phyloP scores from a whole-genome alignment of 2,888 invertebrate genomes.

The Limnephilus auricula region DNA sequence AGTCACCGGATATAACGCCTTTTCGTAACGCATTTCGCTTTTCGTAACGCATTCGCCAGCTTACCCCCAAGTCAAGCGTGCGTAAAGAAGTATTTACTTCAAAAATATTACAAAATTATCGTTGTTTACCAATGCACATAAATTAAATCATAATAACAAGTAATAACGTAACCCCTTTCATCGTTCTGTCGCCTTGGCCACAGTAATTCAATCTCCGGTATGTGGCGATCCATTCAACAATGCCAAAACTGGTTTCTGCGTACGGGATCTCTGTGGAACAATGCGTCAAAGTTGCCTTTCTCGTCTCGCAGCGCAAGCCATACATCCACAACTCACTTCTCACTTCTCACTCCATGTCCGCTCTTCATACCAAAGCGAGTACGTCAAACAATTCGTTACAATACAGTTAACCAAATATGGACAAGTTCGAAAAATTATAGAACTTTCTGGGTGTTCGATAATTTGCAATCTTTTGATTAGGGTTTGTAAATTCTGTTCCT shows the following conservation, averaged over 20 bases:
- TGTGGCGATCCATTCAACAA: conserved; percentile 14
- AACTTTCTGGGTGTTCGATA: background rate
- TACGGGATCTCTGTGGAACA: conserved; percentile 26
- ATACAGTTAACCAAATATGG: background rate
- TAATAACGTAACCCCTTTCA: background rate
- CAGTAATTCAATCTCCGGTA: conserved; percentile 2
- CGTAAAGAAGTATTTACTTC: too few relatives aligned
- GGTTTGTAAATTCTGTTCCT: too few relatives aligned
- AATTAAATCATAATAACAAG: background rate
- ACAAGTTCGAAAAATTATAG: background rate
- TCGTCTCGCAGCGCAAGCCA: background rate
- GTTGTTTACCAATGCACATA: background rate
- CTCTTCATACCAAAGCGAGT: background rate
- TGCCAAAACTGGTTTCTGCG: conserved; percentile 7
- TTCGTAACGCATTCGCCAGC: too few relatives aligned
- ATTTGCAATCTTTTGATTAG: too few relatives aligned
- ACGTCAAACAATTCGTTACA: background rate
- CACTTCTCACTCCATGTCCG: background rate
- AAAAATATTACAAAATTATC: background rate
- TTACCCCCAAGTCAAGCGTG: too few relatives aligned
- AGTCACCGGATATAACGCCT: too few relatives aligned
- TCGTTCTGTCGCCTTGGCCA: background rate
- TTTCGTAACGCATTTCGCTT: too few relatives aligned
- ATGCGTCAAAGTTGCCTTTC: background rate
- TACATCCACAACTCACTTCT: background rate